Evolutionary conservation across 2,888 invertebrate genomes (phyloP).

Genomic region (Calliscelio sp.): DNA sequence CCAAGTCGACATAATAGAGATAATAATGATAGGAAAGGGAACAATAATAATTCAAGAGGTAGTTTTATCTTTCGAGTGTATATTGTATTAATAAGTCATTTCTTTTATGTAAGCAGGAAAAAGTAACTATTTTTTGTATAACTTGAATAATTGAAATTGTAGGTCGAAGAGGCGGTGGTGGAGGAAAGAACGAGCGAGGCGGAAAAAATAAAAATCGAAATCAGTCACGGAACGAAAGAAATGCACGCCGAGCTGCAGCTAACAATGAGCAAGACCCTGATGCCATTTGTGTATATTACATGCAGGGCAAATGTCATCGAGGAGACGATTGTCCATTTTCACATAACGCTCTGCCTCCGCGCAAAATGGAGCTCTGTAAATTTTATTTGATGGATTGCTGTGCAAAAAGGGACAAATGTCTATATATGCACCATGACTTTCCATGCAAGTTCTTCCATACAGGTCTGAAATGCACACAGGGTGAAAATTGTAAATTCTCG

Average conservation of each 20-base stretch:
- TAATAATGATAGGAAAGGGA: slow-evolving; percentile 85
- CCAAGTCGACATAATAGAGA: slow-evolving; percentile 81
- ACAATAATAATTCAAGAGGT: slow-evolving; percentile 75
- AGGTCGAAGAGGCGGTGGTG: slow-evolving; percentile 87
- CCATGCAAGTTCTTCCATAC: slow-evolving; percentile 99
- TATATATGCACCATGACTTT: slow-evolving; percentile 98
- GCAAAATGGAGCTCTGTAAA: slow-evolving; percentile 98
- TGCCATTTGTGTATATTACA: slow-evolving; percentile 93
- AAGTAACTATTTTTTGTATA: background rate
- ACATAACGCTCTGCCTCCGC: slow-evolving; percentile 93
- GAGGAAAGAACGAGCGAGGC: slow-evolving; percentile 86
- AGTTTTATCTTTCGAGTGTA: slow-evolving; percentile 51
- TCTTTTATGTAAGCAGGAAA: too few relatives aligned
- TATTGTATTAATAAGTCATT: background rate
- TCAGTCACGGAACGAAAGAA: slow-evolving; percentile 83
- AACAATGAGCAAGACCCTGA: slow-evolving; percentile 88
- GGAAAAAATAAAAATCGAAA: slow-evolving; percentile 86
- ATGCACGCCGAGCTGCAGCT: slow-evolving; percentile 87
- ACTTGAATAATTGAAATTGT: background rate
- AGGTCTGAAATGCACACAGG: slow-evolving; percentile 93
- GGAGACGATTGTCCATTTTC: slow-evolving; percentile 95
- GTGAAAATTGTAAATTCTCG: slow-evolving; percentile 97
- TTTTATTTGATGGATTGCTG: slow-evolving; percentile 98
- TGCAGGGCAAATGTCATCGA: slow-evolving; percentile 95
- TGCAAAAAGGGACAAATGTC: slow-evolving; percentile 97